Percentiles rank a stretch among this genome's conserved stretches.
These are phyloP conservation scores for Dinothrombium tinctorium DNA, from an alignment of 1,140 invertebrate species.

Conservation along the genomic window DNA sequence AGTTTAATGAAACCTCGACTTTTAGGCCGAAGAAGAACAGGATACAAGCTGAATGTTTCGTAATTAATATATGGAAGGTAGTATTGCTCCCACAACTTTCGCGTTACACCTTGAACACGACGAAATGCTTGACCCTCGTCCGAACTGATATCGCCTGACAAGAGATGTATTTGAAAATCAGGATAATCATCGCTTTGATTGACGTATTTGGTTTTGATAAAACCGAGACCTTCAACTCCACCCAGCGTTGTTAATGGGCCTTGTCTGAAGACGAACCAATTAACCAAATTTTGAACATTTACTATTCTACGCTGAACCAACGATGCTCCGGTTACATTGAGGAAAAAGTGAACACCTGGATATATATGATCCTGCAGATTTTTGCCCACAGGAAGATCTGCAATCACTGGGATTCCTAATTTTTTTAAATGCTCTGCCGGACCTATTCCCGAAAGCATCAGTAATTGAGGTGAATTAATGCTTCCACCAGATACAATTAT, in stretches of 20 bases:
- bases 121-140: conserved; percentile 38
- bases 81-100: conserved; percentile 28
- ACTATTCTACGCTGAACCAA: conserved; percentile 45
- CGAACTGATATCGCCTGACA: conserved; percentile 47
- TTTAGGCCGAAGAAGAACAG: conserved; percentile 43
- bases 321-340: conserved; percentile 25
- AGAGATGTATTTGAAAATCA: conserved; percentile 67
- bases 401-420: conserved; percentile 15
- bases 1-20: conserved; percentile 38
- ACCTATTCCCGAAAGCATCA: conserved; percentile 77
- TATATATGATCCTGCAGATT: conserved; percentile 22
- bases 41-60: conserved; percentile 37
- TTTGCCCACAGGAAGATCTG: conserved; percentile 25
- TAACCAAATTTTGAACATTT: conserved; percentile 32
- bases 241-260: conserved; percentile 52
- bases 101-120: conserved; percentile 44
- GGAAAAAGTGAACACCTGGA: conserved; percentile 14
- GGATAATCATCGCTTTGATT: conserved; percentile 61
- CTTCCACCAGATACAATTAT: conserved; percentile 55
- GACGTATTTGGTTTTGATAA: conserved; percentile 61
- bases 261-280: conserved; percentile 13
- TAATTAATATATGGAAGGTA: conserved; percentile 14
- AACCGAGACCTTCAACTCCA: conserved; percentile 54
- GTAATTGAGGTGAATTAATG: conserved; percentile 48
- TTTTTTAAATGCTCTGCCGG: conserved; percentile 30